A percentile compares a stretch with the other conserved stretches of the same genome.
Conservation (phyloP, 2,888 invertebrate species). For the Thereva nobilitata region DNA sequence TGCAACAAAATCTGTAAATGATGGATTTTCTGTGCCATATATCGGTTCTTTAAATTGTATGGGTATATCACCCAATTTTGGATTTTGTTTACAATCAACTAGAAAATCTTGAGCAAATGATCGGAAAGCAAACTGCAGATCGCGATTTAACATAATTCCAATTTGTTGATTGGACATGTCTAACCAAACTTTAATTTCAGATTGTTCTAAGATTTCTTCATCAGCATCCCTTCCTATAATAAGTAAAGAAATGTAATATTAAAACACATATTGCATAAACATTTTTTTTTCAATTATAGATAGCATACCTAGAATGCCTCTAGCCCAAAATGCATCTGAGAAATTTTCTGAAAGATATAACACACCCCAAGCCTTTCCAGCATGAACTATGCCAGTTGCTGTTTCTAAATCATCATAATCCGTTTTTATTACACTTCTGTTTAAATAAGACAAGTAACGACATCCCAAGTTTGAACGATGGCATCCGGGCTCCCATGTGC, state of each 20-base stretch:
- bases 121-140: slow-evolving; percentile 83
- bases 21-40: slow-evolving; percentile 85
- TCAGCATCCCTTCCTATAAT: slow-evolving; percentile 72
- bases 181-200: slow-evolving; percentile 85
- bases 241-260: neutral
- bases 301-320: slow-evolving; percentile 70
- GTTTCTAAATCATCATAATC: slow-evolving; percentile 69
- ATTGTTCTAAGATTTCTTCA: slow-evolving; percentile 83
- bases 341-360: slow-evolving; percentile 89
- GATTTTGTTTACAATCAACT: slow-evolving; percentile 75
- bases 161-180: slow-evolving; percentile 97
- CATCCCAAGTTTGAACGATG: slow-evolving; percentile 75
- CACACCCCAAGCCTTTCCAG: slow-evolving; percentile 86
- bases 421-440: slow-evolving; percentile 72
- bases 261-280: neutral
- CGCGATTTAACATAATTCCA: slow-evolving; percentile 83
- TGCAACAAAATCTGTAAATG: slow-evolving; percentile 94
- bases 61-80: slow-evolving; percentile 84
- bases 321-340: slow-evolving; percentile 80
- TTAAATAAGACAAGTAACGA: slow-evolving; percentile 76
- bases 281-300: neutral
- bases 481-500: slow-evolving; percentile 63
- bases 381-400: slow-evolving; percentile 73
- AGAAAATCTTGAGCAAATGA: slow-evolving; percentile 80
- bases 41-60: slow-evolving; percentile 88